A percentile compares a stretch with the other conserved stretches of the same genome.
Evolutionary conservation across 2,113 vertebrate genomes (phyloP).

Genomic region (Fregetta grallaria): DNA sequence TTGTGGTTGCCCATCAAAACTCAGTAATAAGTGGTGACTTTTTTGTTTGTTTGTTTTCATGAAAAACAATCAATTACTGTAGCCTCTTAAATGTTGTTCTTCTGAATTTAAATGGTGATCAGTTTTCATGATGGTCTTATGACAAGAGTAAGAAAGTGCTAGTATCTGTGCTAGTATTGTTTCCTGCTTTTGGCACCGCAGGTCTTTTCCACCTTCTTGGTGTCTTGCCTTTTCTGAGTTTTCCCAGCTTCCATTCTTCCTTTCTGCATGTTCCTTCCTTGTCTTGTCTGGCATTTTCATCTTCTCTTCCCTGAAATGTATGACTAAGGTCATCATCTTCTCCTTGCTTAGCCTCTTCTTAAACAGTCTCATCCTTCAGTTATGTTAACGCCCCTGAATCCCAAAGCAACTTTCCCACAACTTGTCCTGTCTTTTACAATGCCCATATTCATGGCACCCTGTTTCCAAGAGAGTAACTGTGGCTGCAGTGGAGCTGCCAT

Average conservation of each 20-base stretch:
- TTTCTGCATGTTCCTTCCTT: background rate
- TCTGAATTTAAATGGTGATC: constrained; percentile 1
- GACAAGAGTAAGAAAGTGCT: background rate
- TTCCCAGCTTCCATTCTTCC: background rate
- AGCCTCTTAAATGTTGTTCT: constrained; percentile 13
- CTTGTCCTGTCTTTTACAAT: background rate
- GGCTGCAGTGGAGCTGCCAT: background rate
- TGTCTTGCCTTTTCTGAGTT: background rate
- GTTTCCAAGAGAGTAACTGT: background rate
- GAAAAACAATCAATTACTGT: background rate
- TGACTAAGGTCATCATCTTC: background rate
- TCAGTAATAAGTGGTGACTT: background rate
- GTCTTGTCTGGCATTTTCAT: background rate
- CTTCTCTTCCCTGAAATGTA: background rate
- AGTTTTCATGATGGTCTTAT: background rate
- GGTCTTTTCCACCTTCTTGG: background rate
- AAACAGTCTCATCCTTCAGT: background rate
- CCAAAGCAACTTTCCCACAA: background rate
- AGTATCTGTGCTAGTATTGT: constrained; percentile 4
- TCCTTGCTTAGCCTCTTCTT: background rate
- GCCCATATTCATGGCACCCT: background rate
- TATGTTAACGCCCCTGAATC: background rate
- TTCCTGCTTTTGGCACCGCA: constrained; percentile 1
- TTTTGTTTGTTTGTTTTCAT: background rate
- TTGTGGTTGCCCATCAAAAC: background rate